phyloP scores from a whole-genome alignment of 2,888 invertebrate species.

The Choreutis nemorana region DNA sequence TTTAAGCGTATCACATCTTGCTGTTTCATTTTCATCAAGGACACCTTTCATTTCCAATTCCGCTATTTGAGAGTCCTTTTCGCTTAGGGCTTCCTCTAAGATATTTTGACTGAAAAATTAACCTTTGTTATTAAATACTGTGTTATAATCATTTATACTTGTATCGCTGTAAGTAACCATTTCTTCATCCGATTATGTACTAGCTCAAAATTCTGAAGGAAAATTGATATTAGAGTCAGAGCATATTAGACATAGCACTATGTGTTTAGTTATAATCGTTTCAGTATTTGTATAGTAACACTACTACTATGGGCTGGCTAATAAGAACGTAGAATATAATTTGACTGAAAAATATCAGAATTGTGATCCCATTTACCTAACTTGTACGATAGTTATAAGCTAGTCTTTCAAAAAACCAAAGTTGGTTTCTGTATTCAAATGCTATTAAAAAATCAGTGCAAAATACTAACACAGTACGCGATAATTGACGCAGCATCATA shows the following conservation, averaged over 20 bases:
- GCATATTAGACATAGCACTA: too few relatives aligned
- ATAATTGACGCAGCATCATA: slow-evolving; percentile 76
- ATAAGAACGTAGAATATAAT: too few relatives aligned
- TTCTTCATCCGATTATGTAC: not conserved
- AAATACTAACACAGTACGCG: slow-evolving; percentile 79
- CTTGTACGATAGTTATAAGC: too few relatives aligned
- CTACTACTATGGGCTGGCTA: too few relatives aligned
- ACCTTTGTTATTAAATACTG: slow-evolving; percentile 4
- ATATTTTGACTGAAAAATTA: slow-evolving; percentile 76
- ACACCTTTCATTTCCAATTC: slow-evolving; percentile 79
- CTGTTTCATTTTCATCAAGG: slow-evolving; percentile 69
- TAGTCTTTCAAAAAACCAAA: slow-evolving; percentile 3
- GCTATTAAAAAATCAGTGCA: too few relatives aligned
- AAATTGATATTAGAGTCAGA: too few relatives aligned
- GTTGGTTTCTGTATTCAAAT: too few relatives aligned
- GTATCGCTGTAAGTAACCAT: not conserved
- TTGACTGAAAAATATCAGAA: too few relatives aligned
- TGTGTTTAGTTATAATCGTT: too few relatives aligned
- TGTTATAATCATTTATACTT: not conserved
- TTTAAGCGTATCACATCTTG: slow-evolving; percentile 72
- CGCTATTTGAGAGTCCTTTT: slow-evolving; percentile 88
- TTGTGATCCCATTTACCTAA: too few relatives aligned
- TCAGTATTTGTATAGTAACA: too few relatives aligned
- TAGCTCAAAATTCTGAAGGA: not conserved
- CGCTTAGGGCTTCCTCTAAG: slow-evolving; percentile 82